Percentiles rank a stretch among this genome's conserved stretches.
These are phyloP conservation scores for Phoeniculus purpureus DNA, from an alignment of 2,797 vertebrate genomes.

Conservation along the genomic window DNA sequence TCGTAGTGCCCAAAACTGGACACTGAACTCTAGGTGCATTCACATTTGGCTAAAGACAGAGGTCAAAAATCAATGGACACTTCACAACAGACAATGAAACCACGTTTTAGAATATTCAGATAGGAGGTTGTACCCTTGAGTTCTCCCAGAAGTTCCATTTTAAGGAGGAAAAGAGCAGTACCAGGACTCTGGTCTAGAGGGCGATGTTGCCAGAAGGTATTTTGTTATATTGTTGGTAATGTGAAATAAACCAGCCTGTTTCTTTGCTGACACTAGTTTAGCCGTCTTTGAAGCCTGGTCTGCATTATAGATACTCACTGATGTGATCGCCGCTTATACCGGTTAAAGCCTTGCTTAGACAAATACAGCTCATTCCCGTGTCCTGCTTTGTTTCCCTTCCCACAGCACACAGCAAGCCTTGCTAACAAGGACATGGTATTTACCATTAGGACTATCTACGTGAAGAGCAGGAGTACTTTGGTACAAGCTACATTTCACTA, in stretches of 20 bases:
- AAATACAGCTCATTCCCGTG: fast-evolving
- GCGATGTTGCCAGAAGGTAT: background rate
- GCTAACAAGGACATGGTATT: background rate
- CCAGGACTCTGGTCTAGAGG: background rate
- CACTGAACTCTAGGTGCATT: background rate
- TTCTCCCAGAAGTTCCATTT: background rate
- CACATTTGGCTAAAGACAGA: fast-evolving
- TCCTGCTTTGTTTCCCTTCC: background rate
- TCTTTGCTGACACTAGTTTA: fast-evolving
- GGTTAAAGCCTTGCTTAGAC: background rate
- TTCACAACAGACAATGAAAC: fast-evolving
- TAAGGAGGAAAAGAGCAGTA: background rate
- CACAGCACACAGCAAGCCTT: background rate
- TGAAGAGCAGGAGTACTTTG: fast-evolving
- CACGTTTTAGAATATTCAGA: background rate
- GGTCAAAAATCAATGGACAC: background rate
- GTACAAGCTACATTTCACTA: background rate
- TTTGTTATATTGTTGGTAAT: background rate
- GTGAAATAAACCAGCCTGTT: fast-evolving
- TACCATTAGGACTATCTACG: background rate
- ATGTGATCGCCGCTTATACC: background rate
- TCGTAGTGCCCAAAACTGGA: no score
- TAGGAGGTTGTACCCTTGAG: background rate
- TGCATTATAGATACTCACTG: fast-evolving
- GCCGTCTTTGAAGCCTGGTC: background rate